These are phyloP conservation scores for Bufotes viridis DNA, from an alignment of 2,797 vertebrate genomes.

Conservation along the genomic window DNA sequence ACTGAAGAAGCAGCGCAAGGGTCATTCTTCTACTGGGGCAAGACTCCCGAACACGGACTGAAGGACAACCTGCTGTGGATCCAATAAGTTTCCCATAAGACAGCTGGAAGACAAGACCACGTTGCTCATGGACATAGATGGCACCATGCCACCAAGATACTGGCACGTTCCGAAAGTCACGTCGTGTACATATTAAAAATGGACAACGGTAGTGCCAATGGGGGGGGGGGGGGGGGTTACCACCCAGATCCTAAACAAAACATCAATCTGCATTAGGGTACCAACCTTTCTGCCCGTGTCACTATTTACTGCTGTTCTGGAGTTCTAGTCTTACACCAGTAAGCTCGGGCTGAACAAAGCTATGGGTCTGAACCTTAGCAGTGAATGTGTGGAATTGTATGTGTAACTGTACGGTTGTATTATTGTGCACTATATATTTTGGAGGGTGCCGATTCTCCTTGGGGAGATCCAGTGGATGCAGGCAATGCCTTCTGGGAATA, in stretches of 20 bases:
- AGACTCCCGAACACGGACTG: neutral
- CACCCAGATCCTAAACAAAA: neutral
- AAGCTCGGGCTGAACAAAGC: neutral
- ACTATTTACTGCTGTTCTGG: neutral
- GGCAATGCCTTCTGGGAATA: no score
- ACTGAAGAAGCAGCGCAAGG: neutral
- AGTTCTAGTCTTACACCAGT: neutral
- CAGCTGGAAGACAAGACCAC: neutral
- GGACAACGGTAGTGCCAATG: neutral
- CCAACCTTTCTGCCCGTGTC: neutral
- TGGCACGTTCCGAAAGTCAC: neutral
- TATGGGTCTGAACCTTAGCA: neutral
- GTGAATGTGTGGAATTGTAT: neutral
- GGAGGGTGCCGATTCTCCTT: no score
- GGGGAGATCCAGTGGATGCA: no score
- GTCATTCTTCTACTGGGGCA: conserved; percentile 24
- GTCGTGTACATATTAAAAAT: no score
- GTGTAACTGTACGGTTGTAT: neutral
- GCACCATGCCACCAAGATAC: neutral
- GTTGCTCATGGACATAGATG: neutral
- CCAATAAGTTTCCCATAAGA: neutral
- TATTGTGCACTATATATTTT: neutral
- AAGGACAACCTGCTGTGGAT: neutral
- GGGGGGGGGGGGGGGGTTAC: no score
- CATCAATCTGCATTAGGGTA: neutral